A percentile compares a stretch with the other conserved stretches of the same genome.
Evolutionary conservation across 2,888 invertebrate species (phyloP).

Genomic region (Chloroclysta siterata): DNA sequence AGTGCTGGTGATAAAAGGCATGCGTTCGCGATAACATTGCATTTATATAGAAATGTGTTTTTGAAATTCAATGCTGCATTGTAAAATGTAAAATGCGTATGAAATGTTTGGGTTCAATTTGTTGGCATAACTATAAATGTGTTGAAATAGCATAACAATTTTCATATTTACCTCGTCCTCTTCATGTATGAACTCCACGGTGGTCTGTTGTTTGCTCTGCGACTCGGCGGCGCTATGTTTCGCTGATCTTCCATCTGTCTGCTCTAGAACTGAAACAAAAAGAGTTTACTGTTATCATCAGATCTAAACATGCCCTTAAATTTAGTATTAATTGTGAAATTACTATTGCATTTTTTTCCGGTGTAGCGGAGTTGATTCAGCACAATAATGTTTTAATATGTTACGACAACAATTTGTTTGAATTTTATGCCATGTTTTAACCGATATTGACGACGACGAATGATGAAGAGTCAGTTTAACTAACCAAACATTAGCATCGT

Average conservation of each 20-base stretch:
- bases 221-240: slow-evolving; percentile 65
- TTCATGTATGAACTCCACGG: slow-evolving; percentile 72
- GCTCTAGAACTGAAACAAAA: slow-evolving; percentile 78
- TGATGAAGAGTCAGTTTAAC: not conserved
- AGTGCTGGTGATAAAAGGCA: slow-evolving; percentile 33
- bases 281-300: slow-evolving; percentile 1
- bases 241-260: slow-evolving; percentile 65
- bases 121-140: slow-evolving; percentile 14
- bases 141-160: not conserved
- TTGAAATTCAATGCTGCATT: slow-evolving; percentile 20
- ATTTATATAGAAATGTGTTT: slow-evolving; percentile 17
- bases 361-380: too few relatives aligned
- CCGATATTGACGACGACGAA: not conserved
- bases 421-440: not conserved
- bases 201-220: slow-evolving; percentile 65
- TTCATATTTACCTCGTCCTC: slow-evolving; percentile 72
- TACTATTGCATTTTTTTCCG: too few relatives aligned
- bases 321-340: too few relatives aligned
- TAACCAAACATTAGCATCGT: slow-evolving; percentile 8
- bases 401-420: not conserved
- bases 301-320: not conserved
- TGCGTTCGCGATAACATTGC: slow-evolving; percentile 30
- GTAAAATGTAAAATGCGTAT: slow-evolving; percentile 14
- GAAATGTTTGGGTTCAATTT: slow-evolving; percentile 15
- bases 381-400: too few relatives aligned